Conservation (phyloP, 1,140 invertebrate species). For the Drosophila serrata region DNA sequence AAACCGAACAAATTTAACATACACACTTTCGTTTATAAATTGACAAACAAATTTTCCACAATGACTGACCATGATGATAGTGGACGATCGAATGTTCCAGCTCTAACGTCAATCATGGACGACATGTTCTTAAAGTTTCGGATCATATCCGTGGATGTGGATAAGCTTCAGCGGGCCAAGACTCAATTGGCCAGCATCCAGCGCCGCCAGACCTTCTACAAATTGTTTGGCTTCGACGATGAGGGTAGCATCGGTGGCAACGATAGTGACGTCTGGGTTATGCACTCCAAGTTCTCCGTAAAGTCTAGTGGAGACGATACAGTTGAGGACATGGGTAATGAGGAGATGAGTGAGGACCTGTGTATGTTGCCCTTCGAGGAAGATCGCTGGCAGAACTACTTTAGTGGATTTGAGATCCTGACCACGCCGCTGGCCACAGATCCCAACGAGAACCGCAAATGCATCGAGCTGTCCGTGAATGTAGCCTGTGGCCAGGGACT, state of each 20-base stretch:
- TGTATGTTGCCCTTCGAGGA: conserved; percentile 52
- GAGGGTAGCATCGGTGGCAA: background rate
- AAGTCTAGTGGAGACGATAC: background rate
- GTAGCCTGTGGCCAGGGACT: conserved; percentile 26
- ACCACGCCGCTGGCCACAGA: conserved; percentile 25
- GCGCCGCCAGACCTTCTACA: conserved; percentile 37
- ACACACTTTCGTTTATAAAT: background rate
- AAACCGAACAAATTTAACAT: conserved; percentile 5
- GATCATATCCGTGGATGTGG: conserved; percentile 56
- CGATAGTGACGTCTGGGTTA: conserved; percentile 14
- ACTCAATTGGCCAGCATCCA: conserved; percentile 45
- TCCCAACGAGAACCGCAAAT: conserved; percentile 60
- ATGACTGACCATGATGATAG: conserved; percentile 13
- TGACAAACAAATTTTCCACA: conserved; percentile 8
- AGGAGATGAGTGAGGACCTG: conserved; percentile 52
- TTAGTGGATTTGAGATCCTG: conserved; percentile 64
- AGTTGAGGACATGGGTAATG: conserved; percentile 8
- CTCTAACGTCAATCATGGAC: conserved; percentile 12
- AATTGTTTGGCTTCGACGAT: conserved; percentile 56
- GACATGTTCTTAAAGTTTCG: conserved; percentile 52
- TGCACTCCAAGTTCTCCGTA: conserved; percentile 7
- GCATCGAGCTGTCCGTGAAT: conserved; percentile 48
- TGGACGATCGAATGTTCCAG: background rate
- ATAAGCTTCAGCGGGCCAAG: conserved; percentile 58
- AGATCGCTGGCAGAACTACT: conserved; percentile 71